Percentiles rank a stretch among this genome's conserved stretches.
Conservation (phyloP, 2,113 vertebrate species). For the Spermophilus dauricus region DNA sequence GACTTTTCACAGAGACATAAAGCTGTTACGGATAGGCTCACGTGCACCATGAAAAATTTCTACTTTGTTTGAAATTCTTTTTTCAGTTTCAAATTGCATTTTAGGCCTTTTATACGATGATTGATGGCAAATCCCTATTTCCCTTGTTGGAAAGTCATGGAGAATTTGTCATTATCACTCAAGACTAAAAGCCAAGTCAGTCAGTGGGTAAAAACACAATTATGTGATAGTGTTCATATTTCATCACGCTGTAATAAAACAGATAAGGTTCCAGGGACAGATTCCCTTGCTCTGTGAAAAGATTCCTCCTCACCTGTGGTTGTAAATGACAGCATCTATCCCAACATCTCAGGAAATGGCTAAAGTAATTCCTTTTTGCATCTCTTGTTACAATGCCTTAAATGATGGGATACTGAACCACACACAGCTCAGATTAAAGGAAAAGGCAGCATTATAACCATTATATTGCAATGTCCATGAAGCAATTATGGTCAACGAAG, state of each 20-base stretch:
- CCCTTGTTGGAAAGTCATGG: background rate
- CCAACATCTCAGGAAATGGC: slow-evolving; percentile 46
- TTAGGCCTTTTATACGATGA: slow-evolving; percentile 18
- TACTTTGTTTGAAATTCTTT: slow-evolving; percentile 12
- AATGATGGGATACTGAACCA: slow-evolving; percentile 51
- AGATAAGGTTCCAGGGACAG: slow-evolving; percentile 17
- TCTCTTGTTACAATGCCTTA: slow-evolving; percentile 42
- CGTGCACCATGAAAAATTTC: background rate
- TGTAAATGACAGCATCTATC: slow-evolving; percentile 62
- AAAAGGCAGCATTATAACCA: background rate
- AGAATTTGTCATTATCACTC: slow-evolving; percentile 49
- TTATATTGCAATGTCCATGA: background rate
- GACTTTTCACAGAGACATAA: background rate
- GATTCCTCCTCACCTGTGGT: slow-evolving; percentile 5
- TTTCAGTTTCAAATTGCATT: slow-evolving; percentile 32
- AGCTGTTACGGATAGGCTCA: background rate
- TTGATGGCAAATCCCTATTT: slow-evolving; percentile 21
- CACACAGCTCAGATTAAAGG: slow-evolving; percentile 55
- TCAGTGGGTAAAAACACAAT: background rate
- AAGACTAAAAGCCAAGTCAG: slow-evolving; percentile 50
- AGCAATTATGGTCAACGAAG: slow-evolving; percentile 63
- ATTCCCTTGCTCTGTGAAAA: background rate
- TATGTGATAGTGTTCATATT: background rate
- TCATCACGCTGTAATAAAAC: slow-evolving; percentile 17
- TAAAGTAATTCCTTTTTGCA: slow-evolving; percentile 72